These are phyloP conservation scores for Microcebus tavaratra DNA, from an alignment of 2,113 vertebrate species.

Conservation along the genomic window DNA sequence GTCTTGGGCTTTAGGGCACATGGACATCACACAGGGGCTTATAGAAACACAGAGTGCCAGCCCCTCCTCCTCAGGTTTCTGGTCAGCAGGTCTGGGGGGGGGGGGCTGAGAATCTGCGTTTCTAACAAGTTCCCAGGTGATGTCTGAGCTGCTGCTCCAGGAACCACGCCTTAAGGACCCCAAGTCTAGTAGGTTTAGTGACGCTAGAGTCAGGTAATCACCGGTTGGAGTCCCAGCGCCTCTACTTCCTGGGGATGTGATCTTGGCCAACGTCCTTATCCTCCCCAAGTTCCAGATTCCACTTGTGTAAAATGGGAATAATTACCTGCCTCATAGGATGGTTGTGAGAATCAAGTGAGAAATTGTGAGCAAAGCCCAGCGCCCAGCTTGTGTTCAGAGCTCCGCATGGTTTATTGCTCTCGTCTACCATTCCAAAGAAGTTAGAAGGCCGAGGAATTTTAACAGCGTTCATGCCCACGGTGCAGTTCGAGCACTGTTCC, in stretches of 20 bases:
- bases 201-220: not conserved
- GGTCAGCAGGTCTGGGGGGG: too few relatives aligned
- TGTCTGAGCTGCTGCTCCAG: not conserved
- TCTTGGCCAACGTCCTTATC: not conserved
- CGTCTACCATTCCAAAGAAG: not conserved
- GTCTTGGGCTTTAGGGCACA: not conserved
- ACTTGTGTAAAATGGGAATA: not conserved
- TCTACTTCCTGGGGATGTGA: not conserved
- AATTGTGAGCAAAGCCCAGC: not conserved
- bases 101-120: not conserved
- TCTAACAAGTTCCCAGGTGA: not conserved
- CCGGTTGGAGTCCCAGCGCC: not conserved
- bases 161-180: not conserved
- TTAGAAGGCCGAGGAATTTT: not conserved
- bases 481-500: not conserved
- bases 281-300: not conserved
- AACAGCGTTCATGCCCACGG: not conserved
- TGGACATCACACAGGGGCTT: not conserved
- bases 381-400: not conserved
- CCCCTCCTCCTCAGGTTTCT: not conserved
- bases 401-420: not conserved
- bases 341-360: not conserved
- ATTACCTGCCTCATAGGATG: too few relatives aligned
- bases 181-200: not conserved
- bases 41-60: rapidly evolving